These are phyloP conservation scores for Acrocephalus kingi DNA, from an alignment of 2,113 vertebrate genomes.

Conservation along the genomic window DNA sequence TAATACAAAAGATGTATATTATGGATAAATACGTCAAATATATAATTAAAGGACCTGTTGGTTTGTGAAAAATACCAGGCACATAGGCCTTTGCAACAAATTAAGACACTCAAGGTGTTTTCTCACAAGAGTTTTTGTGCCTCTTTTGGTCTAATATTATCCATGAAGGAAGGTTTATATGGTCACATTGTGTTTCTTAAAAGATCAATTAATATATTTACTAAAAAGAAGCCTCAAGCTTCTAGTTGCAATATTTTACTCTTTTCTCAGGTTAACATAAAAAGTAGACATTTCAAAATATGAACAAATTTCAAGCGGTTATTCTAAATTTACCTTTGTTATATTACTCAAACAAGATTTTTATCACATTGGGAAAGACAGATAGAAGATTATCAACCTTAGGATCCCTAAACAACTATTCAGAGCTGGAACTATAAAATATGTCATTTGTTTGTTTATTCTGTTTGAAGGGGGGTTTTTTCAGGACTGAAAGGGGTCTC, in stretches of 20 bases:
- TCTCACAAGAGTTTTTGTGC: neutral
- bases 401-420: neutral
- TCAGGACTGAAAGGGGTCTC: neutral
- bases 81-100: neutral
- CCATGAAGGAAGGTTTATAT: neutral
- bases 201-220: neutral
- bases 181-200: neutral
- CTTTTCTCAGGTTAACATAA: neutral
- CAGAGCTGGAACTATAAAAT: neutral
- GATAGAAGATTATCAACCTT: neutral
- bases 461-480: neutral
- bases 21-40: neutral
- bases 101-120: neutral
- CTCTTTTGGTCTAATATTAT: neutral
- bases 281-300: neutral
- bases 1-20: neutral
- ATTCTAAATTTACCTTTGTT: neutral
- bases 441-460: neutral
- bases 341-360: neutral
- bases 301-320: neutral
- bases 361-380: neutral
- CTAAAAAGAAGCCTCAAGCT: rapidly evolving
- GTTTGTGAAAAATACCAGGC: neutral
- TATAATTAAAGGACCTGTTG: neutral
- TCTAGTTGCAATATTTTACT: neutral